phyloP scores from a whole-genome alignment of 1,140 invertebrate genomes.

The Globodera rostochiensis region DNA sequence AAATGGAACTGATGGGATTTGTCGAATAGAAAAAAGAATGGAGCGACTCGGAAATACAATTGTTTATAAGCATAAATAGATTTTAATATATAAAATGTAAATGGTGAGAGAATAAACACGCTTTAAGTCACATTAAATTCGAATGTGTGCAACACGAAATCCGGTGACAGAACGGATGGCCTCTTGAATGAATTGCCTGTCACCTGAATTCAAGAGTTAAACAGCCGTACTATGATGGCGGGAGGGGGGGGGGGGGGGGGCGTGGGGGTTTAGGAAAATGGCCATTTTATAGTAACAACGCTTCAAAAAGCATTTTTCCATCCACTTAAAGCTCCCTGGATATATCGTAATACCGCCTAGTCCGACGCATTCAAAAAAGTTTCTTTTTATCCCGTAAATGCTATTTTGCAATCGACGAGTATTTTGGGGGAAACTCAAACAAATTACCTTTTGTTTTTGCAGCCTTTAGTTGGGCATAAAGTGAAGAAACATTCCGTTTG shows the following conservation, averaged over 20 bases:
- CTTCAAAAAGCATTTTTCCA: too few relatives aligned
- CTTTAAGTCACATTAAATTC: constrained; percentile 27
- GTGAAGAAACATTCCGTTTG: constrained; percentile 20
- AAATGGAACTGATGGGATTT: constrained; percentile 29
- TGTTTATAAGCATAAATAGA: not conserved
- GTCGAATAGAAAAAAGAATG: constrained; percentile 10
- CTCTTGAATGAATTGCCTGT: constrained; percentile 21
- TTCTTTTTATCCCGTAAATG: not conserved
- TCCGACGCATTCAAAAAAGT: not conserved
- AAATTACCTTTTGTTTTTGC: constrained; percentile 19
- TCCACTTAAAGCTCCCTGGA: not conserved
- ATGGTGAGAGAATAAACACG: not conserved
- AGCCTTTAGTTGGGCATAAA: constrained; percentile 21
- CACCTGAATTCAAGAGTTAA: constrained; percentile 1
- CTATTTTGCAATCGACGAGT: not conserved
- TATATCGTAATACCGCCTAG: too few relatives aligned
- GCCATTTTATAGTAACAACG: too few relatives aligned
- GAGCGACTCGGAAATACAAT: not conserved
- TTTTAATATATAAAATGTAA: not conserved
- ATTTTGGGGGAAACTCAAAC: not conserved
- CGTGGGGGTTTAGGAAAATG: not conserved
- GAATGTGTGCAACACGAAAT: constrained; percentile 28
- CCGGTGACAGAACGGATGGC: constrained; percentile 38
- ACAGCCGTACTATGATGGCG: too few relatives aligned
- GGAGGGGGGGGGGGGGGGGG: too few relatives aligned